These are phyloP conservation scores for Varanus salvator DNA, from an alignment of 2,113 vertebrate species.

Conservation along the genomic window DNA sequence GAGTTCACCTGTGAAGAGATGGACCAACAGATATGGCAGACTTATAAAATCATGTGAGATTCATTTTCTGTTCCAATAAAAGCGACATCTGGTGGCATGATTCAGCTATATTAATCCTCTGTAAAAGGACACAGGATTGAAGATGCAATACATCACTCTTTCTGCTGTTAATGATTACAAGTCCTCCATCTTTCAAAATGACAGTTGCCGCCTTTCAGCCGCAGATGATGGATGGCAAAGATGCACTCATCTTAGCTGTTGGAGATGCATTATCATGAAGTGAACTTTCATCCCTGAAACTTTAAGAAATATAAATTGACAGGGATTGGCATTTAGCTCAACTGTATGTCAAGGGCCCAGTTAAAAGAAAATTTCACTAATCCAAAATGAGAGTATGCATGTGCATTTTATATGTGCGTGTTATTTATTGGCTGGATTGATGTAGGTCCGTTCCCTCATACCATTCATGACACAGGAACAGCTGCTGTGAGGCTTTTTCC, in stretches of 20 bases:
- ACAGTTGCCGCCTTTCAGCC: not conserved
- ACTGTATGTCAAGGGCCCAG: not conserved
- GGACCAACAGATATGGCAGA: not conserved
- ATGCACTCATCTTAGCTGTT: not conserved
- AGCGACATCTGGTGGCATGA: not conserved
- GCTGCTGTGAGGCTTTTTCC: no score
- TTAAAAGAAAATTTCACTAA: not conserved
- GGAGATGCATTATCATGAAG: not conserved
- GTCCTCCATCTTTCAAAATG: not conserved
- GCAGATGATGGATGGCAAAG: not conserved
- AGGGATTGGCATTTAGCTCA: not conserved
- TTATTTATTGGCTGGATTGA: not conserved
- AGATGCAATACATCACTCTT: not conserved
- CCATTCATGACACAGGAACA: not conserved
- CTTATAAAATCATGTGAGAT: conserved; percentile 12
- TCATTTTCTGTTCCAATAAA: not conserved
- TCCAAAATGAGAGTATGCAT: not conserved
- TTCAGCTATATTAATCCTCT: not conserved
- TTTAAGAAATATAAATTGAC: not conserved
- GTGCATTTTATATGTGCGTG: not conserved
- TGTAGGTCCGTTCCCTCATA: not conserved
- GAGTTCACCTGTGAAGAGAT: not conserved
- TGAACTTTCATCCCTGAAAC: not conserved
- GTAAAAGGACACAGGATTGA: not conserved
- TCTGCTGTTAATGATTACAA: not conserved